phyloP scores from a whole-genome alignment of 2,113 vertebrate genomes.

The Rhagologus leucostigma region DNA sequence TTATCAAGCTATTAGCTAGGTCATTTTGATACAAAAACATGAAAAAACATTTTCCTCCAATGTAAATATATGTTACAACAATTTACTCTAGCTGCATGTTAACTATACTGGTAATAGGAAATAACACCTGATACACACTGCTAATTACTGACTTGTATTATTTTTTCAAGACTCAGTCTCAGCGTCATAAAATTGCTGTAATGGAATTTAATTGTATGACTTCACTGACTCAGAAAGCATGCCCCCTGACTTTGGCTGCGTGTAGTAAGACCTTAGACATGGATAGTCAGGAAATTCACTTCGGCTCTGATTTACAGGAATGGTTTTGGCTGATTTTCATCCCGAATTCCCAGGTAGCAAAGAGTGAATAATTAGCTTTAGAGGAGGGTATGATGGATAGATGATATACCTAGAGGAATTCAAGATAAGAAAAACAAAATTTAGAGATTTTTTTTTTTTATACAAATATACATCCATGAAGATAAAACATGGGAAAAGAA shows the following conservation, averaged over 20 bases:
- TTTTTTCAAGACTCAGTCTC: not conserved
- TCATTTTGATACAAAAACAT: not conserved
- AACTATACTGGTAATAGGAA: not conserved
- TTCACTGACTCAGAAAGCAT: not conserved
- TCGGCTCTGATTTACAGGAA: not conserved
- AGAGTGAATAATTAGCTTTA: not conserved
- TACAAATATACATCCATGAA: not conserved
- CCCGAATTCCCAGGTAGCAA: not conserved
- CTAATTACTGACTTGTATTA: not conserved
- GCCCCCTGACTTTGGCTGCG: not conserved
- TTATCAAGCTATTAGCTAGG: not conserved
- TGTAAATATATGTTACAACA: not conserved
- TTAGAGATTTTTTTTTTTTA: not conserved
- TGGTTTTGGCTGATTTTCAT: not conserved
- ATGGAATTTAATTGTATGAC: not conserved
- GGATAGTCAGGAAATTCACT: not conserved
- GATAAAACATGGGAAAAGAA: not conserved
- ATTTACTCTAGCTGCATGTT: not conserved
- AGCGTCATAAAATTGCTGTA: not conserved
- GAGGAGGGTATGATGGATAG: not conserved
- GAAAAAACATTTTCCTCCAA: not conserved
- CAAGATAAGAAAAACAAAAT: not conserved
- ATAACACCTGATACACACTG: not conserved
- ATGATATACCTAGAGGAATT: not conserved
- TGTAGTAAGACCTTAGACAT: not conserved